These are phyloP conservation scores for Ephialtes manifestator DNA, from an alignment of 2,888 invertebrate genomes.

Conservation along the genomic window DNA sequence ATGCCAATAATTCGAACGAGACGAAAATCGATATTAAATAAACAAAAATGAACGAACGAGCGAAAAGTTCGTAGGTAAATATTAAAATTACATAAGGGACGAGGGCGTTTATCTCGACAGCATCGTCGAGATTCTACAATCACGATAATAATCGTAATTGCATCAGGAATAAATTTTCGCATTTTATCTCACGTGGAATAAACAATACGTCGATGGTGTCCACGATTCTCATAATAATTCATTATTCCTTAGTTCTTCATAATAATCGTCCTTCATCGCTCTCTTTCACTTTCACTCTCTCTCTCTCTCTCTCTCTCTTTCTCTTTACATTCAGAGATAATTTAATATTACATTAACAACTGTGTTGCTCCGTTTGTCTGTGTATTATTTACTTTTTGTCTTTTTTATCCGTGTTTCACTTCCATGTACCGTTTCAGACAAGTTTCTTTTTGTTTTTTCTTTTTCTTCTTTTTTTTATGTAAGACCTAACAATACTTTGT, in stretches of 20 bases:
- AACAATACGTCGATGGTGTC: conserved; percentile 17
- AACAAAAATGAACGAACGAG: not conserved
- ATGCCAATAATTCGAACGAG: too few species aligned
- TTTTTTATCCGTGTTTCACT: not conserved
- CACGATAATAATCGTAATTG: not conserved
- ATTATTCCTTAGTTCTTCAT: conserved; percentile 41
- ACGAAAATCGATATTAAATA: not conserved
- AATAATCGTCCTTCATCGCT: conserved; percentile 38
- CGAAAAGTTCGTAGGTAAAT: not conserved
- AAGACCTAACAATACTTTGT: conserved; percentile 84
- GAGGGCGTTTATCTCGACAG: not conserved
- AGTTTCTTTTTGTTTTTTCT: conserved; percentile 26
- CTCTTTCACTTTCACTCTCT: too few species aligned
- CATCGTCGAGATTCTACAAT: not conserved
- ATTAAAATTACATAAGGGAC: not conserved
- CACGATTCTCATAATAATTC: conserved; percentile 67
- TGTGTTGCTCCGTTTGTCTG: conserved; percentile 48
- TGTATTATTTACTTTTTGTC: conserved; percentile 21
- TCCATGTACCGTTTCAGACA: conserved; percentile 36
- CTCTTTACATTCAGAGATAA: conserved; percentile 74
- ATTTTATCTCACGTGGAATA: not conserved
- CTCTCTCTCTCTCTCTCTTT: not conserved
- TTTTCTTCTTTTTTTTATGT: conserved; percentile 64
- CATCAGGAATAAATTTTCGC: not conserved
- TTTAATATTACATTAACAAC: conserved; percentile 74